Evolutionary conservation across 2,113 vertebrate genomes (phyloP).

Genomic region (Ciconia boyciana): DNA sequence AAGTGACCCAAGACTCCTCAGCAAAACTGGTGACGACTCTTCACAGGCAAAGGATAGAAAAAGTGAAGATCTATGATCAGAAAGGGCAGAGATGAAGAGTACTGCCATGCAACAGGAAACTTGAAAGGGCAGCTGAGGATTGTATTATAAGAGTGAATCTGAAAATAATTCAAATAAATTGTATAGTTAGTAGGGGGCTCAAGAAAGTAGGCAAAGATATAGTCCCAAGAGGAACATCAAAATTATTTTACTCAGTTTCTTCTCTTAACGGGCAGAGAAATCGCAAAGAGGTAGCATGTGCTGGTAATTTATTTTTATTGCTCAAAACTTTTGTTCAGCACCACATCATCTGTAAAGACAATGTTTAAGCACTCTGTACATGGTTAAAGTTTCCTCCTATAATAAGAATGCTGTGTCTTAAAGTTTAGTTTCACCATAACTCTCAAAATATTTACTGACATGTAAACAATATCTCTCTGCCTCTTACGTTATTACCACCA

Average conservation of each 20-base stretch:
- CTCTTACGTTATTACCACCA: background rate
- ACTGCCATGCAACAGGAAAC: background rate
- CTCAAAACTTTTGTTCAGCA: background rate
- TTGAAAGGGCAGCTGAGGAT: background rate
- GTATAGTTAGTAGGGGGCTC: background rate
- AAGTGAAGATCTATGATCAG: background rate
- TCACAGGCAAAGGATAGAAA: background rate
- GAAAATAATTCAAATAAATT: background rate
- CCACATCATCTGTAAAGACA: background rate
- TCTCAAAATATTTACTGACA: background rate
- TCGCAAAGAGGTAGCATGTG: background rate
- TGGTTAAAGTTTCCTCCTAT: background rate
- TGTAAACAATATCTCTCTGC: background rate
- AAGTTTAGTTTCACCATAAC: background rate
- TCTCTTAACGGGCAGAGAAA: background rate
- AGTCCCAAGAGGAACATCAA: background rate
- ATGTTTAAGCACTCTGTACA: background rate
- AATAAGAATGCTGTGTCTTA: background rate
- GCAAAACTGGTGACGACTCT: background rate
- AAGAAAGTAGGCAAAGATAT: background rate
- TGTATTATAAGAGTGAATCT: background rate
- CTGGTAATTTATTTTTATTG: background rate
- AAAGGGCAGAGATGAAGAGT: background rate
- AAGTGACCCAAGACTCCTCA: background rate
- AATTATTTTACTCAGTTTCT: background rate